These are phyloP conservation scores for Trichonephila clavata DNA, from an alignment of 1,140 invertebrate genomes.

Conservation along the genomic window DNA sequence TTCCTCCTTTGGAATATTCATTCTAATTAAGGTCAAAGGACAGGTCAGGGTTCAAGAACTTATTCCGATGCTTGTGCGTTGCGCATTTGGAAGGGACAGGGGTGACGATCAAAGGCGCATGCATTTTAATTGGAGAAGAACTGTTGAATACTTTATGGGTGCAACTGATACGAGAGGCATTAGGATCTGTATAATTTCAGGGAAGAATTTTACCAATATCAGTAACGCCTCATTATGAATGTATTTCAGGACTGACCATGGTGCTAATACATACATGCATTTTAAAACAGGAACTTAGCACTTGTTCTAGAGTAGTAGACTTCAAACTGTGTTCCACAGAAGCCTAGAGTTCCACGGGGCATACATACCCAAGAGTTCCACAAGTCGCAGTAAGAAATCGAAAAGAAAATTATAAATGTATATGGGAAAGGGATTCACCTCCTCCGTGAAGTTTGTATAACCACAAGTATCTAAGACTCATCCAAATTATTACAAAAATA, in stretches of 20 bases:
- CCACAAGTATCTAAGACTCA: too few species aligned
- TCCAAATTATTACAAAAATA: too few species aligned
- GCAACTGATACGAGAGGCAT: neutral
- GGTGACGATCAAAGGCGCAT: neutral
- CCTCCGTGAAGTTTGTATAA: too few species aligned
- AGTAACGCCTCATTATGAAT: neutral
- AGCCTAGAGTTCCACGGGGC: too few species aligned
- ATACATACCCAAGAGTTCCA: too few species aligned
- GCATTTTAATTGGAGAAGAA: conserved; percentile 1
- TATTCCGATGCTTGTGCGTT: neutral
- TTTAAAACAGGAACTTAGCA: too few species aligned
- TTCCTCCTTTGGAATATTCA: conserved; percentile 34
- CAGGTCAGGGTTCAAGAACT: conserved; percentile 59
- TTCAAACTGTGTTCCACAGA: too few species aligned
- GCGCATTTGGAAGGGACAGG: neutral
- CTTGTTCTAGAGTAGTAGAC: neutral
- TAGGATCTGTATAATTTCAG: neutral
- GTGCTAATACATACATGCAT: too few species aligned
- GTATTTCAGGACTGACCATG: neutral
- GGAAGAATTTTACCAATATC: neutral
- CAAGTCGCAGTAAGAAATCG: too few species aligned
- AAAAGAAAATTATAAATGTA: too few species aligned
- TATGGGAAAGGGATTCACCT: too few species aligned
- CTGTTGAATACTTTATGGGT: neutral
- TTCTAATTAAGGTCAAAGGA: conserved; percentile 53